Conservation (phyloP, 2,888 invertebrate genomes). For the Plebejus argus region DNA sequence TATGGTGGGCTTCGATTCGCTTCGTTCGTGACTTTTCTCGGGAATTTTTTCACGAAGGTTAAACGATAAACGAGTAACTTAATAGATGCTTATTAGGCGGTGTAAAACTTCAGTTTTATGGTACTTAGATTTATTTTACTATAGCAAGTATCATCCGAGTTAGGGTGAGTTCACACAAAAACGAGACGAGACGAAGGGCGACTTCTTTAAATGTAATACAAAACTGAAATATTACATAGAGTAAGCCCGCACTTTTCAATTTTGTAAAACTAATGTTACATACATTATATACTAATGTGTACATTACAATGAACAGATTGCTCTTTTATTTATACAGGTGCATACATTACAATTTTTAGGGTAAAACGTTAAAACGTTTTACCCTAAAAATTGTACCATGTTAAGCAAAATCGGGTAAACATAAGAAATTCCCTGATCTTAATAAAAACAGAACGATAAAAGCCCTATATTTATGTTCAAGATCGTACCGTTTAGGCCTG, state of each 20-base stretch:
- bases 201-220: not conserved
- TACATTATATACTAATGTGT: no score
- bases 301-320: no score
- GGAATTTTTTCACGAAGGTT: not conserved
- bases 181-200: not conserved
- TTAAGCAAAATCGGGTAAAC: not conserved
- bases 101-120: not conserved
- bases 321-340: no score
- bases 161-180: not conserved
- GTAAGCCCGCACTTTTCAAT: no score
- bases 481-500: not conserved
- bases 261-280: no score
- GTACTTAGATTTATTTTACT: not conserved
- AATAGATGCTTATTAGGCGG: not conserved
- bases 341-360: not conserved
- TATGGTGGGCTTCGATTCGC: not conserved
- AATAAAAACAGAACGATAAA: not conserved
- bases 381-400: no score
- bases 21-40: not conserved
- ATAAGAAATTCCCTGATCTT: not conserved
- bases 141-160: not conserved
- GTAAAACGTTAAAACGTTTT: not conserved
- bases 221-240: no score
- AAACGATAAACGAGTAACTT: constrained; percentile 3
- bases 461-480: not conserved